Evolutionary conservation across 2,113 vertebrate genomes (phyloP).

Genomic region (Aspiorhynchus laticeps): DNA sequence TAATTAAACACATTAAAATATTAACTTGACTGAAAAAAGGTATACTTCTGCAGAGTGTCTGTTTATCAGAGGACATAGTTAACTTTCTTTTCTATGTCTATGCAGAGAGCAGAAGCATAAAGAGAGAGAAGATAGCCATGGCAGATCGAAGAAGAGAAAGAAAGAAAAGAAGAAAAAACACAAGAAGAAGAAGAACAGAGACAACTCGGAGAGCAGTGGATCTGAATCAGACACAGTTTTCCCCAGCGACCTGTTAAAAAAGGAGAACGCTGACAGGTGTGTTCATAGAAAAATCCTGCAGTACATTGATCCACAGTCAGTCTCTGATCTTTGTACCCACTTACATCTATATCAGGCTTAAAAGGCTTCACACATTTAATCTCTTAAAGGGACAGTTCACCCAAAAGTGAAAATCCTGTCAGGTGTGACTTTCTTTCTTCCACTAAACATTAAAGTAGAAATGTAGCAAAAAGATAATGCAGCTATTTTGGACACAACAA

Average conservation of each 20-base stretch:
- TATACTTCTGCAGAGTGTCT: not conserved
- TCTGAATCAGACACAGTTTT: constrained; percentile 72
- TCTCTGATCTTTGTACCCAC: not conserved
- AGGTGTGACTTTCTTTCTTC: not conserved
- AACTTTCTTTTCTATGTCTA: not conserved
- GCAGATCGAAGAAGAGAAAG: constrained; percentile 74
- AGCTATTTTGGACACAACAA: not conserved
- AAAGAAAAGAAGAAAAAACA: constrained; percentile 81
- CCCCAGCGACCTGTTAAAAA: constrained; percentile 72
- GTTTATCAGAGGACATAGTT: not conserved
- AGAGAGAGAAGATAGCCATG: constrained; percentile 50
- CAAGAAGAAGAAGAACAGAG: constrained; percentile 75
- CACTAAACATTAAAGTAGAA: not conserved
- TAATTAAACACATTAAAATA: not conserved
- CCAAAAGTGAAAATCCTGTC: not conserved
- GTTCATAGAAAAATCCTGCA: constrained; percentile 3
- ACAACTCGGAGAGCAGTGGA: constrained; percentile 66
- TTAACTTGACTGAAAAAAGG: not conserved
- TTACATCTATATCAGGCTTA: not conserved
- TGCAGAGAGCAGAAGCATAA: constrained; percentile 59
- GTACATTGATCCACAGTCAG: not conserved
- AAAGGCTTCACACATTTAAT: not conserved
- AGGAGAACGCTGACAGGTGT: constrained; percentile 51
- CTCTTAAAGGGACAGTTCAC: not conserved
- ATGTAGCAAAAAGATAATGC: not conserved